phyloP scores from a whole-genome alignment of 1,140 invertebrate genomes.

The Trichonephila inaurata region DNA sequence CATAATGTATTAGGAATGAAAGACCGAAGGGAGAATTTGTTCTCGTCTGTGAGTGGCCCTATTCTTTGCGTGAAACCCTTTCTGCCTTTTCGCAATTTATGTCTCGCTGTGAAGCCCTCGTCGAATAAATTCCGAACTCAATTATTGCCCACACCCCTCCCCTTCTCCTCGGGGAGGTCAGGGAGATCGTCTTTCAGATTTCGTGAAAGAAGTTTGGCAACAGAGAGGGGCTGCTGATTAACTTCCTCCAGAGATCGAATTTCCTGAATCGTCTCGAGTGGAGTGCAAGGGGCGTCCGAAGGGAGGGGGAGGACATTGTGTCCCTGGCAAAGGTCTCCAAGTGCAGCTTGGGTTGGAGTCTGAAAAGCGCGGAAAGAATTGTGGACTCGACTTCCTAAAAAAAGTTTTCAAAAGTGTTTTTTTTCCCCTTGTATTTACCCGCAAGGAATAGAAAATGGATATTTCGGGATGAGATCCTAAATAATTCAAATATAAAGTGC shows the following conservation, averaged over 20 bases:
- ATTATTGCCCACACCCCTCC: neutral
- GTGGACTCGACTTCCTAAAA: too few species aligned
- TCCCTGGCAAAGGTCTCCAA: too few species aligned
- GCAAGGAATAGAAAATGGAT: too few species aligned
- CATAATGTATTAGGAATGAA: neutral
- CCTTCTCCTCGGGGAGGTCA: neutral
- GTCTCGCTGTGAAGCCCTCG: neutral
- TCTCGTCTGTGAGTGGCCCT: neutral
- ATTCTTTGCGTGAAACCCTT: neutral
- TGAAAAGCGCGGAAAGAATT: neutral
- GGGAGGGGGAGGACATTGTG: too few species aligned
- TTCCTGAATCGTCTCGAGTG: too few species aligned
- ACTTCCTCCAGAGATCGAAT: neutral
- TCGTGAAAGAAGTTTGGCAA: neutral
- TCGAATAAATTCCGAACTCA: neutral
- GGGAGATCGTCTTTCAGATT: conserved; percentile 9
- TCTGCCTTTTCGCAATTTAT: neutral
- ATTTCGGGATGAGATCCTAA: too few species aligned
- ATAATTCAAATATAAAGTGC: too few species aligned
- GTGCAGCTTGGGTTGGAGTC: too few species aligned
- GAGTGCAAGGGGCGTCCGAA: neutral
- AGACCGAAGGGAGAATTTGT: neutral
- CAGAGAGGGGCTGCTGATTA: neutral
- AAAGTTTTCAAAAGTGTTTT: too few species aligned
- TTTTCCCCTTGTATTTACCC: too few species aligned